Evolutionary conservation across 2,113 vertebrate genomes (phyloP).

Genomic region (Anolis carolinensis): DNA sequence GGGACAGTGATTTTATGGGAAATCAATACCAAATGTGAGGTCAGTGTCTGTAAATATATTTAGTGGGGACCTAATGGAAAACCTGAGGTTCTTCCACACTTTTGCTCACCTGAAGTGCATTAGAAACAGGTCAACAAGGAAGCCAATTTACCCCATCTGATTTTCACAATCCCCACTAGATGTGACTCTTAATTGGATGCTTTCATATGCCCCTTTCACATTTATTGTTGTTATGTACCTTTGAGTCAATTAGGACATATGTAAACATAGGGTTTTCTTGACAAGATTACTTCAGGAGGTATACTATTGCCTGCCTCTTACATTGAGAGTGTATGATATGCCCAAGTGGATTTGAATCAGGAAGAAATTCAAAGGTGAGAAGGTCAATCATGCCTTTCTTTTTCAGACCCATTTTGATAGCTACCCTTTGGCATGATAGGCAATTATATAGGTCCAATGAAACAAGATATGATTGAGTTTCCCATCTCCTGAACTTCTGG

Average conservation of each 20-base stretch:
- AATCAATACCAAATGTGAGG: not conserved
- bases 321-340: too few relatives aligned
- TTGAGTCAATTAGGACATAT: too few relatives aligned
- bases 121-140: not conserved
- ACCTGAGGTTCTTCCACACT: not conserved
- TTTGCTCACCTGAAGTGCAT: not conserved
- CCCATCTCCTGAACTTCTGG: not conserved
- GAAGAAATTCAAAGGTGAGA: too few relatives aligned
- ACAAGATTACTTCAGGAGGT: too few relatives aligned
- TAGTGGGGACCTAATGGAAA: not conserved
- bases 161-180: not conserved
- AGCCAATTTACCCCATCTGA: too few relatives aligned
- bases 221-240: too few relatives aligned
- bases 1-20: not conserved
- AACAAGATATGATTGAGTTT: not conserved
- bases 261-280: too few relatives aligned
- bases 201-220: not conserved
- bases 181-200: not conserved
- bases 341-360: too few relatives aligned
- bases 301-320: too few relatives aligned
- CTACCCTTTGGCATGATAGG: not conserved
- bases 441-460: not conserved
- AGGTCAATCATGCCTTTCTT: too few relatives aligned
- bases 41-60: not conserved
- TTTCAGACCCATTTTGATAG: not conserved